phyloP scores from a whole-genome alignment of 2,888 invertebrate genomes.

The Drosophila multiciliata region DNA sequence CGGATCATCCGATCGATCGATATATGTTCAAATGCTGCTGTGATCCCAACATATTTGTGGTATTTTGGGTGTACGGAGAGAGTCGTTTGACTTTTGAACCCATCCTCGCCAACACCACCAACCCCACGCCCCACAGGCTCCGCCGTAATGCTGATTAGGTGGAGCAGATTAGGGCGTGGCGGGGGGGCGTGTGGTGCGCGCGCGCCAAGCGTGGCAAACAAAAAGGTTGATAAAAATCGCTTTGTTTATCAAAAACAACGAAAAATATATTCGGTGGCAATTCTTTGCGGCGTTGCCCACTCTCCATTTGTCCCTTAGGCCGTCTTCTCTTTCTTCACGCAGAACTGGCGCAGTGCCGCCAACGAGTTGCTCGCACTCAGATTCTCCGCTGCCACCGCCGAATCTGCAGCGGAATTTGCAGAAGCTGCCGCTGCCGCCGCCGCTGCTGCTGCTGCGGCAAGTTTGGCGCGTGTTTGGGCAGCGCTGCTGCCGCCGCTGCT shows the following conservation, averaged over 20 bases:
- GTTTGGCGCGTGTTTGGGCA: conserved; percentile 83
- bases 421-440: conserved; percentile 14
- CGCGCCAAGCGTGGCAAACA: conserved; percentile 70
- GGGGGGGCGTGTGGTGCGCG: conserved; percentile 8
- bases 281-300: conserved; percentile 29
- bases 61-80: conserved; percentile 12
- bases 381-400: conserved; percentile 80
- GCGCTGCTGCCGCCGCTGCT: conserved; percentile 42
- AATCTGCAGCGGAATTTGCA: conserved; percentile 3
- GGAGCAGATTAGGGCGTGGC: background rate
- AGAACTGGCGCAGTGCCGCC: conserved; percentile 97
- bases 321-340: conserved; percentile 94
- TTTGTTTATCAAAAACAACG: conserved; percentile 72
- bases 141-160: background rate
- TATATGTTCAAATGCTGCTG: background rate
- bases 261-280: conserved; percentile 69
- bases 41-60: conserved; percentile 8
- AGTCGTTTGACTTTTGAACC: conserved; percentile 27
- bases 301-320: conserved; percentile 71
- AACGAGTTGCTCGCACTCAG: conserved; percentile 91
- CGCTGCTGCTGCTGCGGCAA: conserved; percentile 84
- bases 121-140: conserved; percentile 6
- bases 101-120: background rate
- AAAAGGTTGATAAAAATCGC: conserved; percentile 72
- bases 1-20: conserved; percentile 2